Evolutionary conservation across 2,888 invertebrate species (phyloP).

Genomic region (Ceratothoa steindachneri): DNA sequence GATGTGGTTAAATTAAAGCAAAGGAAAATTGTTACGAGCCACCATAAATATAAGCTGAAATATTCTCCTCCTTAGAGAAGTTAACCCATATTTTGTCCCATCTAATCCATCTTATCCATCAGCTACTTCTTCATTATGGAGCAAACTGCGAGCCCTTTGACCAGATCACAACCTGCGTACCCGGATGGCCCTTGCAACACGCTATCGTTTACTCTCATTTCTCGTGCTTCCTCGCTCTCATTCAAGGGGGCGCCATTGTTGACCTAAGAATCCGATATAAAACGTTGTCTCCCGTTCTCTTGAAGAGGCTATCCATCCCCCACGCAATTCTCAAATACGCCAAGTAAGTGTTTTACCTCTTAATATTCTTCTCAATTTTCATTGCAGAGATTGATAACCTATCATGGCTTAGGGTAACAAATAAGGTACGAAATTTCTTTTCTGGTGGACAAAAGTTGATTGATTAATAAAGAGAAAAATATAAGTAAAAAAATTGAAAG

Average conservation of each 20-base stretch:
- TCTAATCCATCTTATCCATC: not conserved
- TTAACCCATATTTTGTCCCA: too few species aligned
- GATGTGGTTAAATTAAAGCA: too few species aligned
- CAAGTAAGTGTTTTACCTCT: not conserved
- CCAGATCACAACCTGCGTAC: conserved; percentile 32
- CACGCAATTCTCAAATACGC: conserved; percentile 9
- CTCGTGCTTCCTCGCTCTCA: conserved; percentile 34
- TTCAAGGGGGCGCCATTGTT: conserved; percentile 31
- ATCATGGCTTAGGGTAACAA: not conserved
- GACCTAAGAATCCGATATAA: not conserved
- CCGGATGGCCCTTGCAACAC: conserved; percentile 46
- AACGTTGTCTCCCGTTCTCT: not conserved
- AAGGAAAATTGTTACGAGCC: too few species aligned
- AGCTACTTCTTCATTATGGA: conserved; percentile 33
- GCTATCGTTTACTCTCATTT: conserved; percentile 43
- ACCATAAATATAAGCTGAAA: too few species aligned
- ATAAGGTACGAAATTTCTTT: too few species aligned
- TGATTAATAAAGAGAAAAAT: too few species aligned
- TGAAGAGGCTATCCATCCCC: not conserved
- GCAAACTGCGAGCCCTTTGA: conserved; percentile 35
- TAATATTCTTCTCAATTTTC: not conserved
- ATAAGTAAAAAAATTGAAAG: too few species aligned
- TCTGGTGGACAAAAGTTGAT: too few species aligned
- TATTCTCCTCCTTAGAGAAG: too few species aligned
- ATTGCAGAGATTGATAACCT: not conserved